These are phyloP conservation scores for Corydoras sp. DNA, from an alignment of 2,113 vertebrate genomes.

Conservation along the genomic window DNA sequence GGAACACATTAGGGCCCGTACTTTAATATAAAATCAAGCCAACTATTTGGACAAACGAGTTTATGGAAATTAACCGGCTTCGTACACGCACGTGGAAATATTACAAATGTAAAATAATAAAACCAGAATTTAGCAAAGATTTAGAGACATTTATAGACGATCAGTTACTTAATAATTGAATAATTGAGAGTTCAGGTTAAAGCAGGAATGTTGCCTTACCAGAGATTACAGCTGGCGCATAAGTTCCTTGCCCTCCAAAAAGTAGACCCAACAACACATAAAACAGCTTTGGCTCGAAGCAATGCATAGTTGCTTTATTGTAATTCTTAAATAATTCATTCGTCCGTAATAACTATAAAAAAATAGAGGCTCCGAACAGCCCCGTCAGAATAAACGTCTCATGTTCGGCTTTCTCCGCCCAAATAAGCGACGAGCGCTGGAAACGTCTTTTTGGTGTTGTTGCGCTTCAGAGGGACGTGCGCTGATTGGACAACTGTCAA, in stretches of 20 bases:
- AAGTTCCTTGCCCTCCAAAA: conserved; percentile 42
- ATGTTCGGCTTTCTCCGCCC: background rate
- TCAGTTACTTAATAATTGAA: no score
- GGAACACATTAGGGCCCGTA: no score
- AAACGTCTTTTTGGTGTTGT: conserved; percentile 21
- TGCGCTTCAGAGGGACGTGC: background rate
- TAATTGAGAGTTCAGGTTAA: background rate
- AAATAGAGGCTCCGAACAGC: background rate
- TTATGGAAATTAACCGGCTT: no score
- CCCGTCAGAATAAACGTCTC: background rate
- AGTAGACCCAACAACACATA: conserved; percentile 50
- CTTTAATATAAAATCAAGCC: no score
- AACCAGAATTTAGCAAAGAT: no score
- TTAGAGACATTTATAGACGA: no score
- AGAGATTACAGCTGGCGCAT: conserved; percentile 17
- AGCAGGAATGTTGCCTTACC: conserved; percentile 49
- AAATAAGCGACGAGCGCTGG: conserved; percentile 9
- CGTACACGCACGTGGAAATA: no score
- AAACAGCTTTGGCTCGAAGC: conserved; percentile 34
- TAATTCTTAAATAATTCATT: conserved; percentile 37
- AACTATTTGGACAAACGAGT: no score
- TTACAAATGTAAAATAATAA: no score
- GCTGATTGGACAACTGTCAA: conserved; percentile 32
- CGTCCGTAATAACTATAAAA: background rate
- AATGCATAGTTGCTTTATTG: conserved; percentile 44